A percentile compares a stretch with the other conserved stretches of the same genome.
These are phyloP conservation scores for Tor tambroides DNA, from an alignment of 2,113 vertebrate genomes.

Conservation along the genomic window DNA sequence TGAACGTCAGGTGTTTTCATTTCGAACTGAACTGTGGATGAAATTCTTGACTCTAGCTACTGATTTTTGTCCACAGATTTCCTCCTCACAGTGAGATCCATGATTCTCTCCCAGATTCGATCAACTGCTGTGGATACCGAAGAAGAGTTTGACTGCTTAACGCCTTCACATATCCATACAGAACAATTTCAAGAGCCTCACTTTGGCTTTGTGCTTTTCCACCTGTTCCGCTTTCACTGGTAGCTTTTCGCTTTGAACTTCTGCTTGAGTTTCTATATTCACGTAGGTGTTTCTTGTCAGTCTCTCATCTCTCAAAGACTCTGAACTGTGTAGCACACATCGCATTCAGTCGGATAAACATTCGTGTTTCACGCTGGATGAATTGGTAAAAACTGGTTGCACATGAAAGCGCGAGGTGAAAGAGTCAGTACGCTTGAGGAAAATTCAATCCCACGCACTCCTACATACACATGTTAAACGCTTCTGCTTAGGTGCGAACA, in stretches of 20 bases:
- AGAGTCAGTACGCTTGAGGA: slow-evolving; percentile 1
- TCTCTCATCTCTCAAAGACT: neutral
- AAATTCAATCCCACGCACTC: neutral
- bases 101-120: neutral
- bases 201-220: slow-evolving; percentile 4
- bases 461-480: neutral
- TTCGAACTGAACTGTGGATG: no score
- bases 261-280: neutral
- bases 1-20: neutral
- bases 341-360: neutral
- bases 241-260: neutral
- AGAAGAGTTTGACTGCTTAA: neutral
- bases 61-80: no score
- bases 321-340: neutral
- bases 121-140: neutral
- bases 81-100: neutral
- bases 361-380: neutral
- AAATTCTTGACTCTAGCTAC: neutral
- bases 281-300: neutral
- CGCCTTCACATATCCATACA: neutral
- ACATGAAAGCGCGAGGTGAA: neutral
- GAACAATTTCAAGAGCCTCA: neutral
- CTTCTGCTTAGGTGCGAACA: neutral
- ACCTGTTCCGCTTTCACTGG: neutral
- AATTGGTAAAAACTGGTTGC: slow-evolving; percentile 32